These are phyloP conservation scores for Homarus gammarus DNA, from an alignment of 2,888 invertebrate species.

Conservation along the genomic window DNA sequence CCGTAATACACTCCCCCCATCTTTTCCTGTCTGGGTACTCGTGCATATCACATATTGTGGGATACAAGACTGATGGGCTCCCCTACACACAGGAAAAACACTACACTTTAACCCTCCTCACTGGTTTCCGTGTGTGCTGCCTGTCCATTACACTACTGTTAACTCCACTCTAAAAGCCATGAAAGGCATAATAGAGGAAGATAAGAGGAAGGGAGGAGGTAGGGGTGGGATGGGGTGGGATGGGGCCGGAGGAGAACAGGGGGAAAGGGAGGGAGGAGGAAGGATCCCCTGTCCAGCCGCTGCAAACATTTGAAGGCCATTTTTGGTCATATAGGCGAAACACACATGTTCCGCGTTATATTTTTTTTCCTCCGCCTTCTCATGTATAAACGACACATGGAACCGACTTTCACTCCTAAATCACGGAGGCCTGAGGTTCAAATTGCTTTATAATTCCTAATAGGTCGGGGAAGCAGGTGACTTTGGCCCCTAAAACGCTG, in stretches of 20 bases:
- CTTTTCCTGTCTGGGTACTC: neutral
- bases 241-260: neutral
- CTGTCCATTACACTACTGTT: neutral
- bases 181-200: neutral
- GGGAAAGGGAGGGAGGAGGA: neutral
- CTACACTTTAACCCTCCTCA: neutral
- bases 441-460: constrained; percentile 40
- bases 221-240: neutral
- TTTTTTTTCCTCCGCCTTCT: constrained; percentile 40
- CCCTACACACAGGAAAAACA: neutral
- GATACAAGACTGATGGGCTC: neutral
- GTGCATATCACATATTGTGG: neutral
- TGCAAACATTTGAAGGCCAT: constrained; percentile 48
- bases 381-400: constrained; percentile 46
- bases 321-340: constrained; percentile 54
- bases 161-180: neutral
- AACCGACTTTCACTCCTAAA: constrained; percentile 47
- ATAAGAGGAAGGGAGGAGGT: neutral
- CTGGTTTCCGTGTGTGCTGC: neutral
- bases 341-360: constrained; percentile 46
- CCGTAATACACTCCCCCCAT: neutral
- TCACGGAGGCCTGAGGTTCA: constrained; percentile 46
- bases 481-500: constrained; percentile 30
- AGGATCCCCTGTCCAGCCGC: constrained; percentile 23
- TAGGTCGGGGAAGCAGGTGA: constrained; percentile 47